A percentile compares a stretch with the other conserved stretches of the same genome.
These are phyloP conservation scores for Yponomeuta malinellus DNA, from an alignment of 2,888 invertebrate species.

Conservation along the genomic window DNA sequence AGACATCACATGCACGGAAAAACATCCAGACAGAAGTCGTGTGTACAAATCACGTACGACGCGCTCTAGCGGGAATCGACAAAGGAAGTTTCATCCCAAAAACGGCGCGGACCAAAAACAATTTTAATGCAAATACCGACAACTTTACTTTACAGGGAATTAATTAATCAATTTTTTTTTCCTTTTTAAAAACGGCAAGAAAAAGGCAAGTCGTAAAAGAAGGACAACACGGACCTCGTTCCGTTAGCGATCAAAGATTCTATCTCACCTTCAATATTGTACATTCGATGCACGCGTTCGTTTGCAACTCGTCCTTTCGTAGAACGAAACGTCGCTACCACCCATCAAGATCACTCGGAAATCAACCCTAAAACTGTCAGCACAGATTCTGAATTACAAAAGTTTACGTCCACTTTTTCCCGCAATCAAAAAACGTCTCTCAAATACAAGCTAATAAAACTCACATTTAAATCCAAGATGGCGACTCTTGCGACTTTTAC, in stretches of 20 bases:
- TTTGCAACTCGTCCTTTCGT: background rate
- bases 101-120: background rate
- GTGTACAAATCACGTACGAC: no score
- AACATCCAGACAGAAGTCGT: no score
- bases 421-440: background rate
- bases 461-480: conserved; percentile 17
- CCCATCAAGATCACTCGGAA: background rate
- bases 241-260: conserved; percentile 54
- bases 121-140: background rate
- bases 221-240: conserved; percentile 35
- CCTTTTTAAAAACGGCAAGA: background rate
- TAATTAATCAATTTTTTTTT: background rate
- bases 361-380: background rate
- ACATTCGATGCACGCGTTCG: conserved; percentile 46
- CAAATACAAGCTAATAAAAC: background rate
- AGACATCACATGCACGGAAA: no score
- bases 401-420: background rate
- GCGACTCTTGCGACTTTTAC: background rate
- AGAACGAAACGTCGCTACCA: background rate
- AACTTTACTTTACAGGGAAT: background rate
- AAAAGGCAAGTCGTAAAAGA: background rate
- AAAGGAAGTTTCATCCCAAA: background rate
- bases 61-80: no score
- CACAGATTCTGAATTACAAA: background rate
- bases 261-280: conserved; percentile 38